phyloP scores from a whole-genome alignment of 2,888 invertebrate species.

The Drosophila glabriapex region DNA sequence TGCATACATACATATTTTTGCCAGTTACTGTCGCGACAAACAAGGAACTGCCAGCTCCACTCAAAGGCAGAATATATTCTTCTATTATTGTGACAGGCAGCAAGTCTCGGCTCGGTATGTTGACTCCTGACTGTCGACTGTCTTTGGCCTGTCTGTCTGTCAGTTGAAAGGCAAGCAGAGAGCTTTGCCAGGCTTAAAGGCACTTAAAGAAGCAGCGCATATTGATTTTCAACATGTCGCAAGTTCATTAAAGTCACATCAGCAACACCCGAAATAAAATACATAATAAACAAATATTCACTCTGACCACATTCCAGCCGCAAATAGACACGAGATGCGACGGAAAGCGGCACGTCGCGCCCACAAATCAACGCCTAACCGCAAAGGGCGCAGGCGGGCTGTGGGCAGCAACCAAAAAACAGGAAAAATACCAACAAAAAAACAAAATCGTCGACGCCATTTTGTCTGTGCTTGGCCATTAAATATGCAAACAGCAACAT shows the following conservation, averaged over 20 bases:
- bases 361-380: constrained; percentile 79
- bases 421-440: constrained; percentile 18
- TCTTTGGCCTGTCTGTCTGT: constrained; percentile 28
- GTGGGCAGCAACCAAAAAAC: constrained; percentile 15
- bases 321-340: constrained; percentile 73
- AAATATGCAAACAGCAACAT: constrained; percentile 79
- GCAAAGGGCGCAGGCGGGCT: constrained; percentile 35
- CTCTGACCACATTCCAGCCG: constrained; percentile 55
- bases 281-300: constrained; percentile 35
- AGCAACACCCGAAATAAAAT: constrained; percentile 38
- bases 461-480: constrained; percentile 75
- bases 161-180: constrained; percentile 33
- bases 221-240: constrained; percentile 67
- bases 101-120: constrained; percentile 18
- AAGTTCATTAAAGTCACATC: constrained; percentile 79
- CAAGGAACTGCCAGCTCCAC: constrained; percentile 22
- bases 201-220: constrained; percentile 51
- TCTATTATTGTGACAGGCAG: constrained; percentile 69
- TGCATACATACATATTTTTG: constrained; percentile 11
- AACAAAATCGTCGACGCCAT: constrained; percentile 56
- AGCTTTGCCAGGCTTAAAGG: constrained; percentile 41
- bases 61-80: constrained; percentile 53
- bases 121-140: constrained; percentile 31
- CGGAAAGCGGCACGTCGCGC: constrained; percentile 49
- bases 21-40: constrained; percentile 29